Base-by-base conservation (phyloP, 2,888 invertebrate genomes). In the Geotrupes spiniger region DNA sequence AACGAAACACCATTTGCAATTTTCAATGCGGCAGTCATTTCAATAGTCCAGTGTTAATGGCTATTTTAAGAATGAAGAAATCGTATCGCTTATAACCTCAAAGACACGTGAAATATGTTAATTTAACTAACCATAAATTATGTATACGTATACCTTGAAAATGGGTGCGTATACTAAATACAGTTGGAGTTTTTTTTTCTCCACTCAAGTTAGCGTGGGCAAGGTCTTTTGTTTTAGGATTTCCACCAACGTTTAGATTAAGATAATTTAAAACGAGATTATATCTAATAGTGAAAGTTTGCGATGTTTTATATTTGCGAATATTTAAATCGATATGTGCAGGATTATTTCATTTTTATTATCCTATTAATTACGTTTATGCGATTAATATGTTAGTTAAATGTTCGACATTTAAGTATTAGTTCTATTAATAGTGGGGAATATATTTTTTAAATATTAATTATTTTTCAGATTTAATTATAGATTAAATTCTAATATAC, bases 201-300 rank as follows among this genome's bases (percentile, higher is more conserved):
- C 39, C 29, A 46, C 38, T 31, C 36, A 14, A 9, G 31, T 39
- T 21, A 14, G 49, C 36, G 47, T 49, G 36, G 49, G 49, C 26
- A 12, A 21, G 11, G 10, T 16, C 43, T 39, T 49, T 49, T 49
- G 44, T 44, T 41, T 49, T 31, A 36, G 41, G 39, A 44, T 44
- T 44, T 45, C 44, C 49, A 45, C 49, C 49, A 49, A 49, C 49
- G 49, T 49, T 21, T 41, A 49, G 45, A 49, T 49, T 49, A 45
- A 49, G 49, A 49, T 49, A 49, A 45, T 49, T 49, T 37, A 42
- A 43, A 43, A 49, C 27, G 27, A 49, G 49, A 49, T 45, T 39
- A 38, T 44, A 49, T 49, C 49, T 41, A 12, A 33, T 12, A 16
- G 46, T 26, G 46, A 46, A 46, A 39, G 31, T 29, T 14, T 16